Base-by-base conservation (phyloP, 2,797 vertebrate species). In the Ceyx erithaca region DNA sequence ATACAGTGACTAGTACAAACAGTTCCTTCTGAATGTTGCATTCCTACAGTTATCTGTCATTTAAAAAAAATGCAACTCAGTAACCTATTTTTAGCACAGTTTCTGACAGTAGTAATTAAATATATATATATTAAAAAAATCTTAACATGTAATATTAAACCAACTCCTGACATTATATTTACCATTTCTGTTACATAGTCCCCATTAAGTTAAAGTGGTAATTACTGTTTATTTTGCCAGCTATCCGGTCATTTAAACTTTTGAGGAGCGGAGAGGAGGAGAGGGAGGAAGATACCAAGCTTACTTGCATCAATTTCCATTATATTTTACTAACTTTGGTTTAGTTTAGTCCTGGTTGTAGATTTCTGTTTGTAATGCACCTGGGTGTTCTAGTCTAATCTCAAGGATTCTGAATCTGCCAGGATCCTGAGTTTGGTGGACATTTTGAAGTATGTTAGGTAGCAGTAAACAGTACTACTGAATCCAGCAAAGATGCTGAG, bases 21-120 rank as follows among this genome's bases (percentile, higher is more conserved):
- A 82, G 91, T 95, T 95, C 87, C 75, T 55, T 93, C 40, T 48
- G 71, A 93, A 73, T 41, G 48, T 51, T 91, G 22, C 87, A 83
- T 87, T 94, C 85, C 81, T 92, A 25, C 43, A 85, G 92, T 75
- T 78, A 61, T 63, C n/a, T 81, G 81, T 94, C 89, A 92, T 92
- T 79, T 69, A 86, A 76, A 91, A 95, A 95, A 92, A 93, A 94
- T 92, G 59, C 25, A 69, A 54, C 35, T 87, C 77, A 59, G 5
- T 64, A 78, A 58, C 30, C 68, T 83, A 85, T 91, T 95, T 95
- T 94, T 91, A 95, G 63, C 48, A 51, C 12, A 52, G 72, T 80
- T 92, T 89, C 66, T 94, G 67, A 93, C 37, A 57, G 67, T 20
- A 71, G 45, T 61, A 75, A 85, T 91, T 83, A 76, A 88, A 89